phyloP scores from a whole-genome alignment of 1,140 invertebrate genomes.

The Centruroides vittatus region DNA sequence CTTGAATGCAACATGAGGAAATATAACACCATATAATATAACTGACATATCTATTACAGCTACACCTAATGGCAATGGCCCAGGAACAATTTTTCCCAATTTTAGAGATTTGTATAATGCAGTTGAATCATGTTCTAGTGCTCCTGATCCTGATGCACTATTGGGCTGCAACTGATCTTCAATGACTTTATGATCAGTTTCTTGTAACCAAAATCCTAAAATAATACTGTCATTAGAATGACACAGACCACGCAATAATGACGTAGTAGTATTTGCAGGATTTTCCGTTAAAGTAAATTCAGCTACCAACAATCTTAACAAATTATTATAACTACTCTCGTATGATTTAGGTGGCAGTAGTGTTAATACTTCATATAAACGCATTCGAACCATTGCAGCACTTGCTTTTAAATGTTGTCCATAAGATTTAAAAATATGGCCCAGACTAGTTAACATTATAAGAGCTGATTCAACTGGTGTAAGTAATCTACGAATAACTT shows the following conservation, averaged over 20 bases:
- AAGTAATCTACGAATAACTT: conserved; percentile 70
- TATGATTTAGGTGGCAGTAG: conserved; percentile 67
- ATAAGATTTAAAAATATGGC: conserved; percentile 75
- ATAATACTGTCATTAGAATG: conserved; percentile 77
- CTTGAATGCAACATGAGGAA: conserved; percentile 85
- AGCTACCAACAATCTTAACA: conserved; percentile 84
- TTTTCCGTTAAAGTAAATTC: conserved; percentile 95
- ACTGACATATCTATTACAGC: conserved; percentile 93
- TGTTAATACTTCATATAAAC: conserved; percentile 78
- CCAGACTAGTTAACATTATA: conserved; percentile 75
- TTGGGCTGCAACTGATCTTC: conserved; percentile 92
- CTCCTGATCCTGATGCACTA: conserved; percentile 85
- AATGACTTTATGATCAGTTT: conserved; percentile 89
- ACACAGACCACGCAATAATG: conserved; percentile 66
- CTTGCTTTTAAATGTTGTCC: conserved; percentile 87
- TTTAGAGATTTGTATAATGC: conserved; percentile 55
- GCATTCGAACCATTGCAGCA: conserved; percentile 75
- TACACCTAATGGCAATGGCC: conserved; percentile 79
- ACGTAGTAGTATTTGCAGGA: conserved; percentile 84
- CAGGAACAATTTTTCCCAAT: conserved; percentile 44
- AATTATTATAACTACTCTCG: conserved; percentile 66
- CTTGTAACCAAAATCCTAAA: conserved; percentile 72
- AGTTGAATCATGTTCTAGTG: conserved; percentile 88
- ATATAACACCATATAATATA: conserved; percentile 80
- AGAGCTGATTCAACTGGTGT: conserved; percentile 87